Evolutionary conservation across 2,888 invertebrate genomes (phyloP).

Genomic region (Hirtodrosophila histrioides): DNA sequence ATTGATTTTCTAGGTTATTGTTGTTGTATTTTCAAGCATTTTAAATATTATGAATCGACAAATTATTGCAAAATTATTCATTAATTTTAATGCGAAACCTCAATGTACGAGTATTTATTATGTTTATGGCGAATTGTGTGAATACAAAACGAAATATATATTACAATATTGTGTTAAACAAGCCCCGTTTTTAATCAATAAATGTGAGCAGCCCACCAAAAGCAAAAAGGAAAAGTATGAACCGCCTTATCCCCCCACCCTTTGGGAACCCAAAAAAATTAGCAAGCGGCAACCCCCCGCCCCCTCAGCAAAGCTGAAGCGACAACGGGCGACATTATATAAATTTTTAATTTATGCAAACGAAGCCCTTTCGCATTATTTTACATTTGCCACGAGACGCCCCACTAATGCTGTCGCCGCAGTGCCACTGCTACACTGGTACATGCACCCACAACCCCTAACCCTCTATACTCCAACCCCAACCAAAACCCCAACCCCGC

Average conservation of each 20-base stretch:
- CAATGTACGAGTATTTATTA: slow-evolving; percentile 63
- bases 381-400: slow-evolving; percentile 78
- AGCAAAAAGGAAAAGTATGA: too few species aligned
- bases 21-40: slow-evolving; percentile 65
- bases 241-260: too few species aligned
- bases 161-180: slow-evolving; percentile 79
- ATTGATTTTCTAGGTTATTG: slow-evolving; percentile 72
- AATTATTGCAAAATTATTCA: slow-evolving; percentile 50
- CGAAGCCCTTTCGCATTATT: slow-evolving; percentile 81
- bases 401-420: slow-evolving; percentile 71
- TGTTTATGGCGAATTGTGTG: slow-evolving; percentile 65
- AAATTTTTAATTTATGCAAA: slow-evolving; percentile 81
- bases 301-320: slow-evolving; percentile 20
- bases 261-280: slow-evolving; percentile 25
- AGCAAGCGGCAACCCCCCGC: slow-evolving; percentile 16
- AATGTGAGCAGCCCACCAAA: slow-evolving; percentile 16
- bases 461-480: slow-evolving; percentile 30
- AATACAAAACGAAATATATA: slow-evolving; percentile 64
- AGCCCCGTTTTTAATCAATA: slow-evolving; percentile 48
- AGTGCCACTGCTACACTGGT: slow-evolving; percentile 3
- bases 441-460: slow-evolving; percentile 19
- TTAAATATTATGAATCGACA: slow-evolving; percentile 40
- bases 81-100: slow-evolving; percentile 54
- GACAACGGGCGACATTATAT: slow-evolving; percentile 71
- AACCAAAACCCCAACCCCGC: slow-evolving; percentile 32